Base-by-base conservation (phyloP, 1,140 invertebrate genomes). In the Harlomillsia oculata region DNA sequence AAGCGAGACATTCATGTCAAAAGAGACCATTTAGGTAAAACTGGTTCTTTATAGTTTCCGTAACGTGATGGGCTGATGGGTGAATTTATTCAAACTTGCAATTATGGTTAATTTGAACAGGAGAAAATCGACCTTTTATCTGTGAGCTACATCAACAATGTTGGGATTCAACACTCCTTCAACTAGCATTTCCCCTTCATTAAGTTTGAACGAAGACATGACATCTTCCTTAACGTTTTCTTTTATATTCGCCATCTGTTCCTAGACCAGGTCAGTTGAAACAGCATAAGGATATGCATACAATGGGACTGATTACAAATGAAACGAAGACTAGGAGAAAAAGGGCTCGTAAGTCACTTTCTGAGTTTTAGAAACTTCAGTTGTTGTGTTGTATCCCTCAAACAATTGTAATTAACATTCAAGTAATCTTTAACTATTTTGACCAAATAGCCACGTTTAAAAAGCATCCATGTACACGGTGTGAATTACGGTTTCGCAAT, bases 1-100 rank as follows among this genome's bases (percentile, higher is more conserved):
- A 18, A 49, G 5, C 9, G 23, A 32, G 40, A 52, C 46, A 28
- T 58, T n/a, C 56, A 58, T 21, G 37, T 50, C n/a, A 58, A 58
- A 32, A 58, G 46, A 34, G 5, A 26, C 28, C 56, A 58, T 39
- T 23, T 45, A 52, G 56, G 56, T 58, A 52, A 28, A 14, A 16
- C 23, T 3, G 9, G 14, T 5, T 29, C 5, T 11, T 16, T 14
- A 9, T 16, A 40, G 6, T 13, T 6, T 40, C 5, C 5, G 5
- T 9, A 21, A 20, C 20, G 29, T 20, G 18, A 6, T 23, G 18
- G 25, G 3, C 18, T 21, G 23, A 16, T 46, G 23, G 3, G 16
- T 28, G 5, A 49, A 2, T 25, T 36, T 36, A 11, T 20, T 2
- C 3, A 21, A 3, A 14, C 2, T 16, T 25, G 25, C 34, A 23